Percentiles rank a stretch among this genome's conserved stretches.
phyloP scores from a whole-genome alignment of 2,113 vertebrate species.

The Hiodon alosoides region DNA sequence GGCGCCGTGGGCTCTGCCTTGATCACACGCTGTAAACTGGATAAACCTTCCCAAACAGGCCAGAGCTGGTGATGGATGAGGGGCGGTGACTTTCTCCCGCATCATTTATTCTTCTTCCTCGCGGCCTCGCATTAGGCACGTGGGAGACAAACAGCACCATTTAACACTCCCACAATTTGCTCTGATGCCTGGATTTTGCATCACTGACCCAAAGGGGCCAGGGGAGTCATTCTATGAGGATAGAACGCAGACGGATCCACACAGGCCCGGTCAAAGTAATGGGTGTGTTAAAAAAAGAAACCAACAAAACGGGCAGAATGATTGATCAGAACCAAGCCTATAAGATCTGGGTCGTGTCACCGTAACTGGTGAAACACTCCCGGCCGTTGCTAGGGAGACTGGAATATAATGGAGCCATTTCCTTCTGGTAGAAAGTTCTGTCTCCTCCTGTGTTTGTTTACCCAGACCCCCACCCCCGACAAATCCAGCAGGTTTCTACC shows the following conservation, averaged over 20 bases:
- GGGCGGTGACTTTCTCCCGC: conserved; percentile 29
- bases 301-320: not conserved
- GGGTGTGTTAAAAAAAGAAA: not conserved
- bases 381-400: rapidly evolving
- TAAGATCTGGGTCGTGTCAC: conserved; percentile 17
- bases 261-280: conserved; percentile 23
- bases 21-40: conserved; percentile 41
- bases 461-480: conserved; percentile 17
- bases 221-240: conserved; percentile 24
- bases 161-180: conserved; percentile 31
- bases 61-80: conserved; percentile 11
- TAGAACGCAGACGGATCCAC: conserved; percentile 13
- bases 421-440: conserved; percentile 19
- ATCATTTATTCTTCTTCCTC: conserved; percentile 35
- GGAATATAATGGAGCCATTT: not conserved
- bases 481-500: not conserved
- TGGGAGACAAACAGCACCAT: conserved; percentile 35
- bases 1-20: conserved; percentile 12
- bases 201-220: conserved; percentile 25
- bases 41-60: conserved; percentile 38
- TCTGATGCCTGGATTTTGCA: conserved; percentile 23
- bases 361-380: not conserved
- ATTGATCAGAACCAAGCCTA: conserved; percentile 28
- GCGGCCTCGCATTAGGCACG: conserved; percentile 29
- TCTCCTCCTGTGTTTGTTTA: conserved; percentile 32